Evolutionary conservation across 2,797 vertebrate species (phyloP).

Genomic region (Paedocypris micromegethes): DNA sequence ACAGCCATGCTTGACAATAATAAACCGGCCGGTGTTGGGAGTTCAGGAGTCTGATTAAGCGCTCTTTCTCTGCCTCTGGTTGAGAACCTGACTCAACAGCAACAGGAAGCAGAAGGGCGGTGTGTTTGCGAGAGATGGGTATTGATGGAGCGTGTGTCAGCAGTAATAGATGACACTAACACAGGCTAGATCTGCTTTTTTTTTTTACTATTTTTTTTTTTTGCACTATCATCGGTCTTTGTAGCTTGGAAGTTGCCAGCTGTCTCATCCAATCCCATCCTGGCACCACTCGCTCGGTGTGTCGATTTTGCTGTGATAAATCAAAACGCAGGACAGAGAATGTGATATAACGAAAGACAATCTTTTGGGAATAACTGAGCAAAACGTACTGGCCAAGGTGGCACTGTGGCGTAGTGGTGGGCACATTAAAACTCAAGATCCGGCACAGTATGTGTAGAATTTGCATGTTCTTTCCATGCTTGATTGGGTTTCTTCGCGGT

Average conservation of each 20-base stretch:
- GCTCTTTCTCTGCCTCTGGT: too few relatives aligned
- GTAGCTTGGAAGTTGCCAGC: conserved; percentile 23
- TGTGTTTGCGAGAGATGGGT: conserved; percentile 29
- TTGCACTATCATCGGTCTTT: conserved; percentile 37
- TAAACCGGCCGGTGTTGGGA: too few relatives aligned
- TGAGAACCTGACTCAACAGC: conserved; percentile 17
- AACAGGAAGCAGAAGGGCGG: conserved; percentile 4
- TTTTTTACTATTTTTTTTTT: conserved; percentile 34
- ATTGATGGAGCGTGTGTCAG: conserved; percentile 40
- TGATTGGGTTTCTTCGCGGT: too few relatives aligned
- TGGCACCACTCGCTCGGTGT: conserved; percentile 4
- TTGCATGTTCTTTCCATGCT: too few relatives aligned
- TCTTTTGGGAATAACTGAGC: too few relatives aligned
- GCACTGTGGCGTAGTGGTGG: too few relatives aligned
- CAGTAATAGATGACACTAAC: conserved; percentile 46
- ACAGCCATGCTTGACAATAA: too few relatives aligned
- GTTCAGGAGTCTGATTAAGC: too few relatives aligned
- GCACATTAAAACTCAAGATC: too few relatives aligned
- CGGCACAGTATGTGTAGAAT: too few relatives aligned
- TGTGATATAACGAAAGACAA: neutral
- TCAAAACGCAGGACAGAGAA: neutral
- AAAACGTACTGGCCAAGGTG: too few relatives aligned
- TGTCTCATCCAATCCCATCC: conserved; percentile 3
- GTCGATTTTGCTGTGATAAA: conserved; percentile 1
- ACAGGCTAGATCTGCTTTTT: conserved; percentile 33